Base-by-base conservation (phyloP, 2,113 vertebrate genomes). In the Cichladusa arquata region DNA sequence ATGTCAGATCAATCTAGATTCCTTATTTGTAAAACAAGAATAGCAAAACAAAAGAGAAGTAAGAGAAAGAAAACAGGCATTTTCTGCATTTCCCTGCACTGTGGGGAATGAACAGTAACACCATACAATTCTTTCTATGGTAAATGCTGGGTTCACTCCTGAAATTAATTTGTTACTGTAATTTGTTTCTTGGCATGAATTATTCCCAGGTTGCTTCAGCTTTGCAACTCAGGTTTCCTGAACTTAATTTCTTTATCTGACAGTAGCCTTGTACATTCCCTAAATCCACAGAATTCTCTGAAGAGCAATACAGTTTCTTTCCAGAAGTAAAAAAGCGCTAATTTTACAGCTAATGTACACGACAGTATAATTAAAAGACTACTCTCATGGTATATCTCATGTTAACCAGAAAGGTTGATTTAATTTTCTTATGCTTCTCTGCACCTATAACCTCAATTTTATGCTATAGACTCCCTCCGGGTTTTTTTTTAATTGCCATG, bases 181-280 rank as follows among this genome's bases (percentile, higher is more conserved):
- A 94, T 84, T 94, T 95, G 65, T 73, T 96, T 85, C 81, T 79
- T 93, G 92, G 91, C 92, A 91, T 31, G 62, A 96, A 92, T 96
- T 92, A 94, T 62, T 84, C 73, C 53, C 77, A 89, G 23, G 70
- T n/a, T 91, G 61, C 50, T 87, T 54, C 13, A 5, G 81, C 77
- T 92, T 60, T 66, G 60, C 65, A 92, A 60, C 60, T 90, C 51
- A 60, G 18, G 86, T 86, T 92, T 94, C 74, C 79, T 53, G 67
- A 44, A 64, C 51, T 74, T 81, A 71, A 70, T 90, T 96, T 95
- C 94, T 93, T 91, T 77, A 90, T 77, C 72, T 90, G 72, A 45
- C 51, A 84, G 53, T 19, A 90, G 56, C 72, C 44, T 69, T 47
- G 31, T 17, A 80, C 34, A 29, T 79, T 81, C 57, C 34, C 69